Conservation (phyloP, 2,888 invertebrate species). For the Phlogophora meticulosa region DNA sequence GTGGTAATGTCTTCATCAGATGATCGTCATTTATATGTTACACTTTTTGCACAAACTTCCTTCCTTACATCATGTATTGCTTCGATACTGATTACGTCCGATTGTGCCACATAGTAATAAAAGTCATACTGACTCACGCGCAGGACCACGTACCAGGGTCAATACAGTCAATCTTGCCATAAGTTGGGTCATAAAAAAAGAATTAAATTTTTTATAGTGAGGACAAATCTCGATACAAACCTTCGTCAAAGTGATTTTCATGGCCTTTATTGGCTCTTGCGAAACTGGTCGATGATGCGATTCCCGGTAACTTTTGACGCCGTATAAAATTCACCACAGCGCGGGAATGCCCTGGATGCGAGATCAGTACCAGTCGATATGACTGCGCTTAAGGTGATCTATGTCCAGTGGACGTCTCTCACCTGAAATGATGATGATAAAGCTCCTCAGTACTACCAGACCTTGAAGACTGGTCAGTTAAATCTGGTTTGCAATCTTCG, state of each 20-base stretch:
- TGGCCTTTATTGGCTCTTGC: not conserved
- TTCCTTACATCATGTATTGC: conserved; percentile 16
- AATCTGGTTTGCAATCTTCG: no score
- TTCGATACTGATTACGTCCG: conserved; percentile 16
- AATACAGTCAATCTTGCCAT: conserved; percentile 37
- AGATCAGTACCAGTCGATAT: no score
- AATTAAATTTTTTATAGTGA: conserved; percentile 13
- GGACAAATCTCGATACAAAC: not conserved
- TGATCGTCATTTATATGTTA: conserved; percentile 1
- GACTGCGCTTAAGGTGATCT: no score
- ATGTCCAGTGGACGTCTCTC: no score
- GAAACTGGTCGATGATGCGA: not conserved
- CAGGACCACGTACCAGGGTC: conserved; percentile 36
- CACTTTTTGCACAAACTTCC: conserved; percentile 16
- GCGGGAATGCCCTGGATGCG: no score
- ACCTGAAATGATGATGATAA: no score
- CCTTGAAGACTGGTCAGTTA: no score
- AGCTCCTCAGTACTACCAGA: no score
- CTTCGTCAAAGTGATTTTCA: not conserved
- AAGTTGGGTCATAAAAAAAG: conserved; percentile 26
- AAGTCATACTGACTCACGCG: conserved; percentile 48
- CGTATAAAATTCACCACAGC: no score
- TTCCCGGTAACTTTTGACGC: not conserved
- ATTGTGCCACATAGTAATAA: conserved; percentile 48
- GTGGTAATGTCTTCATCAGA: no score